Conservation (phyloP, 2,888 invertebrate genomes). For the Osedax fenrisi region DNA sequence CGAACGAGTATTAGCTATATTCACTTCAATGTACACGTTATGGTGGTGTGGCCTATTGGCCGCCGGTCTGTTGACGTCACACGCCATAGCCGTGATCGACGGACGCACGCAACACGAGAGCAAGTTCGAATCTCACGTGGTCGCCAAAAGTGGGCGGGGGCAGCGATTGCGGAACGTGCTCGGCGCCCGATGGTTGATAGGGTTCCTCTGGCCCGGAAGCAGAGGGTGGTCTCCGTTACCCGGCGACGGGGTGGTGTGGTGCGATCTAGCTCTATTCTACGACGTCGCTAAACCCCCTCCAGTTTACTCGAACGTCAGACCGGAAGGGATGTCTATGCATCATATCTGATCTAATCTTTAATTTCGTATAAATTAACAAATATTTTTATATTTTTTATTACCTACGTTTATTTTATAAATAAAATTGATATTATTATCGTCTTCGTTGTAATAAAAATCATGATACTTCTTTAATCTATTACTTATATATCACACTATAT, state of each 20-base stretch:
- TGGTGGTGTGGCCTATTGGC: background rate
- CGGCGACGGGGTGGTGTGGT: background rate
- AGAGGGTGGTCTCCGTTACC: background rate
- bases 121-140: background rate
- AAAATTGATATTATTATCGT: too few relatives aligned
- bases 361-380: too few relatives aligned
- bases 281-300: background rate
- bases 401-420: too few relatives aligned
- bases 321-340: background rate
- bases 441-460: too few relatives aligned
- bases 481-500: too few relatives aligned
- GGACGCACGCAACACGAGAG: background rate
- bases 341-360: too few relatives aligned
- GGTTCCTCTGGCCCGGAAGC: background rate
- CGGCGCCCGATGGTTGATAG: background rate
- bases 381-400: too few relatives aligned
- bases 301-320: background rate
- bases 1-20: background rate
- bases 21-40: background rate
- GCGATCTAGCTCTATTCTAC: background rate
- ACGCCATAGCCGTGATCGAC: background rate
- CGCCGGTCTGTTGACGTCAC: background rate
- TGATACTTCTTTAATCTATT: too few relatives aligned
- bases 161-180: background rate
- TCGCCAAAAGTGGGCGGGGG: background rate